phyloP scores from a whole-genome alignment of 1,140 invertebrate species.

The Bicyclus anynana region DNA sequence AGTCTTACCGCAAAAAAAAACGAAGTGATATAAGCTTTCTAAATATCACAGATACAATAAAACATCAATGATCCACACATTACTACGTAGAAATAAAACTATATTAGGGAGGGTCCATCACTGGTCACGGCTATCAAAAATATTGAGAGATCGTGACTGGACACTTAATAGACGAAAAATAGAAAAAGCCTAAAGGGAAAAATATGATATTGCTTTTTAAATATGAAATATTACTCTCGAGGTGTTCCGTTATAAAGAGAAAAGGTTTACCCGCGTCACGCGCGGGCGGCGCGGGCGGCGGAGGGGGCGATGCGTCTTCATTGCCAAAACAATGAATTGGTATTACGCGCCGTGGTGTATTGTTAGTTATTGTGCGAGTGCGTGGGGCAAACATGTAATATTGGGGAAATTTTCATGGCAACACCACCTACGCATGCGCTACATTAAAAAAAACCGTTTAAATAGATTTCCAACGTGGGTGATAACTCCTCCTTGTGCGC shows the following conservation, averaged over 20 bases:
- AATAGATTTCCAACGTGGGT: no score
- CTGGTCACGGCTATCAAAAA: background rate
- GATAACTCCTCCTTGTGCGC: no score
- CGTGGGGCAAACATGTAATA: no score
- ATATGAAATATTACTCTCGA: constrained; percentile 59
- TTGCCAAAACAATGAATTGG: constrained; percentile 44
- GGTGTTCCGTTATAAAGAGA: constrained; percentile 52
- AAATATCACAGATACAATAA: no score
- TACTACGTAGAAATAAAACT: no score
- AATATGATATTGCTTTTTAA: constrained; percentile 65
- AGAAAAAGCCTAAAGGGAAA: constrained; percentile 28
- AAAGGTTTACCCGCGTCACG: constrained; percentile 49
- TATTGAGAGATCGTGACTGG: background rate
- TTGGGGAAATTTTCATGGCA: no score
- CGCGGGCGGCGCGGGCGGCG: background rate
- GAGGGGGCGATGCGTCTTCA: constrained; percentile 37
- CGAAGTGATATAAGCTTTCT: no score
- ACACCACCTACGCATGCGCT: no score
- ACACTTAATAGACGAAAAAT: background rate
- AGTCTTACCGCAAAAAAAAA: no score
- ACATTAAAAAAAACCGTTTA: no score
- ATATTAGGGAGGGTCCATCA: background rate
- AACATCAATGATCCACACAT: no score
- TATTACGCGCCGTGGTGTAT: constrained; percentile 8
- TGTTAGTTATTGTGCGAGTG: constrained; percentile 1